Evolutionary conservation across 2,888 invertebrate genomes (phyloP), one percentile per base, ranked within the genome.

Genomic region (Epinotia brunnichana): DNA sequence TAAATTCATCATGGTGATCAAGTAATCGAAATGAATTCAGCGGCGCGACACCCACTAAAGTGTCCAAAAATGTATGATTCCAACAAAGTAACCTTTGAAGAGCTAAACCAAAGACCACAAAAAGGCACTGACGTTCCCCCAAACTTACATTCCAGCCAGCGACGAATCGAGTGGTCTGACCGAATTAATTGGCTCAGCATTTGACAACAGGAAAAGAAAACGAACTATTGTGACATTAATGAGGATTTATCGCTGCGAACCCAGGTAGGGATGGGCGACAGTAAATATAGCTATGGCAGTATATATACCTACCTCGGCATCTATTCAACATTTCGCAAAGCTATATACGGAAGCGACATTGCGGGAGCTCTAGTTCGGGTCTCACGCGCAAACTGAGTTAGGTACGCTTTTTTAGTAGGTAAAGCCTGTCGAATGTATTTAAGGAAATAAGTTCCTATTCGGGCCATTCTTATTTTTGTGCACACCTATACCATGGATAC

Each of bases 141-240:
- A 62, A n/a, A 48, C 61, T 75, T 74, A 74, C 82, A 86, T 87
- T 82, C 87, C 85, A 70, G 68, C 76, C 77, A 75, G 79, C 84
- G 83, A 83, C 87, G 87, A 87, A 88, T 88, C 84, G 81, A 81
- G 80, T 79, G 81, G 80, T 80, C 80, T 80, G 79, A 78, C 78
- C 73, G 81, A 83, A 84, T 84, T 85, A 87, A 87, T 86, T 85
- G 85, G 83, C 76, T 70, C 76, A 70, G 81, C 78, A 79, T 82
- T 83, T 83, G 83, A 83, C 80, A 80, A 79, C 78, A 80, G 81
- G 78, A 83, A 86, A 85, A 83, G 77, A 81, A 79, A 77, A 80
- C 75, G 75, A 77, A 80, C 81, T 81, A 78, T 79, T 79, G 73
- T 74, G 81, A 83, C 82, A 74, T 76, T 85, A 84, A 85, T 85